Conservation (phyloP, 2,888 invertebrate species). For the Aethes cnicana region DNA sequence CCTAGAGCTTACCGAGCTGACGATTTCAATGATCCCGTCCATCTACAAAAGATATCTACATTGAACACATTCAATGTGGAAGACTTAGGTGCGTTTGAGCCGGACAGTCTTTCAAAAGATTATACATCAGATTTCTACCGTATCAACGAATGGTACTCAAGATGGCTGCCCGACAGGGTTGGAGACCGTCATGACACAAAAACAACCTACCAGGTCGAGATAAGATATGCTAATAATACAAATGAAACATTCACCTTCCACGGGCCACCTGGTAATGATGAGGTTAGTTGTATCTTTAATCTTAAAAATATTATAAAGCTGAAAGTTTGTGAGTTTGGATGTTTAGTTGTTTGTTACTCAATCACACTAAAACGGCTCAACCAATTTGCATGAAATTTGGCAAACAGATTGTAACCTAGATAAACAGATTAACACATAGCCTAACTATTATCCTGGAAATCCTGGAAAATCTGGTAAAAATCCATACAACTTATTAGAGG, state of each 20-base stretch:
- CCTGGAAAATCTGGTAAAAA: too few species aligned
- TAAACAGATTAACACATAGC: too few species aligned
- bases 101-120: slow-evolving; percentile 90
- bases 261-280: slow-evolving; percentile 95
- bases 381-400: too few species aligned
- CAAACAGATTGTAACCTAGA: too few species aligned
- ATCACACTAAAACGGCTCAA: too few species aligned
- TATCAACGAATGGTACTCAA: slow-evolving; percentile 96
- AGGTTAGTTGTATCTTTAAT: slow-evolving; percentile 70
- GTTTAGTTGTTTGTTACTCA: too few species aligned
- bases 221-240: slow-evolving; percentile 95
- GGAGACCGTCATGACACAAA: slow-evolving; percentile 93
- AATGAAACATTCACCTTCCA: slow-evolving; percentile 98
- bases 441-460: too few species aligned
- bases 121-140: slow-evolving; percentile 95
- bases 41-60: slow-evolving; percentile 95
- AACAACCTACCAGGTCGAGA: slow-evolving; percentile 96
- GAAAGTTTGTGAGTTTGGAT: too few species aligned
- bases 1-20: slow-evolving; percentile 95
- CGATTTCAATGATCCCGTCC: slow-evolving; percentile 98
- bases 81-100: slow-evolving; percentile 93
- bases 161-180: slow-evolving; percentile 95
- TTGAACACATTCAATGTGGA: slow-evolving; percentile 93
- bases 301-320: too few species aligned
- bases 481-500: too few species aligned